A percentile compares a stretch with the other conserved stretches of the same genome.
Conservation (phyloP, 2,888 invertebrate species). For the Scaptomyza flava region DNA sequence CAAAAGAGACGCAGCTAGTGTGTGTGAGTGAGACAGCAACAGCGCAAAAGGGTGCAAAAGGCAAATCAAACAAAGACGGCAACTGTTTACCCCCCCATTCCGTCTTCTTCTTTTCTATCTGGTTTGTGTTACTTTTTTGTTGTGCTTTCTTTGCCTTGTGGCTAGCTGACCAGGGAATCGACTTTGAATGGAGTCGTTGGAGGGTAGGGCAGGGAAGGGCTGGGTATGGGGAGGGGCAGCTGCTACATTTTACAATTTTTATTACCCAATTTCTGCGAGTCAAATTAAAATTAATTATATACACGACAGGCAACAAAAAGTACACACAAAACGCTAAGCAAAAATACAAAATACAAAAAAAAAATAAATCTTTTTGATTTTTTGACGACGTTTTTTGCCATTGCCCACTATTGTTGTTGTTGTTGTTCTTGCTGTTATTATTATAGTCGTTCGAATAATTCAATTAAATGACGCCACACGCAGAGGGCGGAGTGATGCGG, state of each 20-base stretch:
- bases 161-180: slow-evolving; percentile 40
- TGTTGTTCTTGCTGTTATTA: slow-evolving; percentile 47
- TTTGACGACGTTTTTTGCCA: slow-evolving; percentile 55
- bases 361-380: slow-evolving; percentile 64
- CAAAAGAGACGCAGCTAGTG: slow-evolving; percentile 16
- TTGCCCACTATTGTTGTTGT: slow-evolving; percentile 33
- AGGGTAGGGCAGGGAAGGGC: not conserved
- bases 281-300: slow-evolving; percentile 76
- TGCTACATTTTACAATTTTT: slow-evolving; percentile 73
- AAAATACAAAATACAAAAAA: slow-evolving; percentile 38
- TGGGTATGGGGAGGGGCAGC: slow-evolving; percentile 33
- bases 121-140: not conserved
- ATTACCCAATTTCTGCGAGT: slow-evolving; percentile 74
- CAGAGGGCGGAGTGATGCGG: slow-evolving; percentile 42
- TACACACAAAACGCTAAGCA: slow-evolving; percentile 32
- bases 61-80: slow-evolving; percentile 56
- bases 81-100: slow-evolving; percentile 21
- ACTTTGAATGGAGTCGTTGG: not conserved
- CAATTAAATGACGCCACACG: slow-evolving; percentile 75
- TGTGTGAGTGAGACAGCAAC: slow-evolving; percentile 3
- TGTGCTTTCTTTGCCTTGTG: slow-evolving; percentile 38
- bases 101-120: not conserved
- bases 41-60: slow-evolving; percentile 52
- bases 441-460: slow-evolving; percentile 72
- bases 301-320: slow-evolving; percentile 51